These are phyloP conservation scores for Boleophthalmus pectinirostris DNA, from an alignment of 2,113 vertebrate genomes.

Conservation along the genomic window DNA sequence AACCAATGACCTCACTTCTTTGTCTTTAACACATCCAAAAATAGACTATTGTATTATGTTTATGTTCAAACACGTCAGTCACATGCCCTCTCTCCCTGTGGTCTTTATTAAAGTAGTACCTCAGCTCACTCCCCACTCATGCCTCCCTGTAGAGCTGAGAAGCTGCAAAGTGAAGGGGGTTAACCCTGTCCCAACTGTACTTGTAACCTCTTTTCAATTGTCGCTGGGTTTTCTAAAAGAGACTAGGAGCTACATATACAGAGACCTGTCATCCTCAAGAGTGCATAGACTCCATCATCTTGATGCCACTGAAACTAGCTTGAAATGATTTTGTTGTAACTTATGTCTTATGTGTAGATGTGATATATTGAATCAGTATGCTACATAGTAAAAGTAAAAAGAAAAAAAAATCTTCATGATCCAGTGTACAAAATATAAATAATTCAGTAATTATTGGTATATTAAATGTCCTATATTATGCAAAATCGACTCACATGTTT, in stretches of 20 bases:
- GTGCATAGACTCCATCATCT: slow-evolving; percentile 43
- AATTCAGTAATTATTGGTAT: too few species aligned
- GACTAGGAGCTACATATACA: slow-evolving; percentile 70
- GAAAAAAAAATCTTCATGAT: too few species aligned
- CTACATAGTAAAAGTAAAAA: too few species aligned
- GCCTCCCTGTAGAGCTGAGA: slow-evolving; percentile 21
- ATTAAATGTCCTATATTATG: too few species aligned
- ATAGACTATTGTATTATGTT: background rate
- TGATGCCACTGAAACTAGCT: background rate
- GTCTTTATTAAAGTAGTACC: slow-evolving; percentile 32
- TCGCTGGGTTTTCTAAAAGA: slow-evolving; percentile 24
- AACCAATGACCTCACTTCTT: background rate
- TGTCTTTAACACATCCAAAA: background rate
- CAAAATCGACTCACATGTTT: too few species aligned
- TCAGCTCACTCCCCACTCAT: slow-evolving; percentile 17
- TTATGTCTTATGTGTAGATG: background rate
- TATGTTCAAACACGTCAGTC: background rate
- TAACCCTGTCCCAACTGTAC: slow-evolving; percentile 25
- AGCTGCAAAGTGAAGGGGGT: slow-evolving; percentile 42
- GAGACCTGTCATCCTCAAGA: slow-evolving; percentile 45
- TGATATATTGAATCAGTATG: background rate
- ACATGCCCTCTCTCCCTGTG: background rate
- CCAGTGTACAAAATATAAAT: too few species aligned
- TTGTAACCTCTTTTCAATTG: slow-evolving; percentile 36
- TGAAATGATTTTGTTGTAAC: slow-evolving; percentile 7